Conservation (phyloP, 2,888 invertebrate species). For the Hypselothyrea guttata region DNA sequence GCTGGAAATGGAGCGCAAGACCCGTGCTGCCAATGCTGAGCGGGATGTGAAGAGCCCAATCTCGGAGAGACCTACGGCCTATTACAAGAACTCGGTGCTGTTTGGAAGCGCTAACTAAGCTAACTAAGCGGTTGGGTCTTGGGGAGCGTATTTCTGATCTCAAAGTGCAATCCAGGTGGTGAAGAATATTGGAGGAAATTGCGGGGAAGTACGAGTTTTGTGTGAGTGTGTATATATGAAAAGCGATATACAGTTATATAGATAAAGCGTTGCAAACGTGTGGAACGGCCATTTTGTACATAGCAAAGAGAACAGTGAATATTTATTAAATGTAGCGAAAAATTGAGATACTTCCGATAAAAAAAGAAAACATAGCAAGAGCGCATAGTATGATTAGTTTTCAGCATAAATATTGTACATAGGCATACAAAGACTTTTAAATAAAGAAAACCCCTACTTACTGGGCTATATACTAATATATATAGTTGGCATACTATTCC, state of each 20-base stretch:
- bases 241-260: no score
- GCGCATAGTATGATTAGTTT: conserved; percentile 11
- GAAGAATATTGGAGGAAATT: conserved; percentile 14
- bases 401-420: conserved; percentile 43
- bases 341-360: conserved; percentile 15
- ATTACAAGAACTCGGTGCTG: conserved; percentile 94
- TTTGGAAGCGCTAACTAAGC: conserved; percentile 92
- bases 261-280: conserved; percentile 4
- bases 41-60: conserved; percentile 93
- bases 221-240: neutral
- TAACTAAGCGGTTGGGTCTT: conserved; percentile 23
- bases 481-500: conserved; percentile 33
- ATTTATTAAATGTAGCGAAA: conserved; percentile 1
- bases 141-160: conserved; percentile 68
- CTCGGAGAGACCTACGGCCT: conserved; percentile 88
- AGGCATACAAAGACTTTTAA: conserved; percentile 56
- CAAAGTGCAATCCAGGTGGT: conserved; percentile 77
- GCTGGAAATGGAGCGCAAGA: conserved; percentile 91
- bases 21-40: conserved; percentile 89
- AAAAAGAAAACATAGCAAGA: neutral
- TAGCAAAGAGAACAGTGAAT: neutral
- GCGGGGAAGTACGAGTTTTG: neutral
- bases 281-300: conserved; percentile 9
- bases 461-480: conserved; percentile 4
- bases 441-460: conserved; percentile 17